Evolutionary conservation across 2,113 vertebrate genomes (phyloP), one percentile per base, ranked within the genome.

Genomic region (Spilogale gracilis): DNA sequence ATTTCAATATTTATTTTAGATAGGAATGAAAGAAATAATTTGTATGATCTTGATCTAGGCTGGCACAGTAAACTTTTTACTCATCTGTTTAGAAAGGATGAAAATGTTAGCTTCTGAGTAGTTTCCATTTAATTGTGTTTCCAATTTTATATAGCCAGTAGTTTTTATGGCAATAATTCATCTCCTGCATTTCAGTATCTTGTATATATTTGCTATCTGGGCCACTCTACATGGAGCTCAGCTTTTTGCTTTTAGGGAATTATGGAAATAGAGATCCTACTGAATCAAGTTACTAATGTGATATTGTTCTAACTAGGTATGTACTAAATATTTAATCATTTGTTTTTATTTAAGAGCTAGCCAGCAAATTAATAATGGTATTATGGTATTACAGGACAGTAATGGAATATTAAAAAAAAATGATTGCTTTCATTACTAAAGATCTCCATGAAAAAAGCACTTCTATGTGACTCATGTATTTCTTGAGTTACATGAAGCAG

Each of bases 281-380:
- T 79, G 38, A 97, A 67, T 94, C 71, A 91, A n/a, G 85, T 95
- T 78, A 89, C n/a, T 74, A 56, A 1, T 32, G 38, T 71, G 60
- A 61, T 89, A 63, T 92, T 86, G 97, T 96, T 65, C n/a, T 67
- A 88, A 80, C 12, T 45, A 91, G 9, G 38, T 79, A 50, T 50
- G 45, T 50, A 74, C 10, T 91, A 88, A 73, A 82, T 86, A 63
- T 89, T 97, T 93, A 85, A 74, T 91, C 56, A 89, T 2, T 25
- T 43, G 30, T 91, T 91, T 96, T 96, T 91, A 76, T 92, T 97
- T 98, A 94, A 94, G 95, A 95, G 9, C 25, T n/a, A 91, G 60
- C 45, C 81, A 96, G 30, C 61, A 92, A 67, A 80, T 94, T 97
- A 82, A 93, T 95, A 67, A 76, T 67, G 12, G 50, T 16, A 89